Evolutionary conservation across 2,888 invertebrate genomes (phyloP), one percentile per base, ranked within the genome.

Genomic region (Andrena praecox): DNA sequence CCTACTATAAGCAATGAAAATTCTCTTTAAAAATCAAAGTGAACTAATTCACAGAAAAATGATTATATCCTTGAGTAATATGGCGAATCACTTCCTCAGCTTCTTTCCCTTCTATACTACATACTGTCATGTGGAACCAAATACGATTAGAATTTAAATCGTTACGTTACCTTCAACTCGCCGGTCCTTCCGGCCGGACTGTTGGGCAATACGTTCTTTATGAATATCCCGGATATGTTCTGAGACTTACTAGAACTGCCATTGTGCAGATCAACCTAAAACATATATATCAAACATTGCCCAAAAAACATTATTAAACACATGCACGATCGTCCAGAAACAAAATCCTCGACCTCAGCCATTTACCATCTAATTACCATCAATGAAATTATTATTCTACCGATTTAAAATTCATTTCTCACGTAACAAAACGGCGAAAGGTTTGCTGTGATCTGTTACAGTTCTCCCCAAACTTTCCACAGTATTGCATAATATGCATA

Each of bases 131-230:
- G 54, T 27, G 10, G 56, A 56, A 24, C 10, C 8, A 56, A 56
- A 56, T 24, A 56, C 52, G 52, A 31, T 50, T 27, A 6, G 52
- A 74, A 78, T 78, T 64, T 12, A 52, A 68, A 68, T 52, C 33
- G 50, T 52, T 60, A 33, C 12, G 33, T 94, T 94, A 98, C 98
- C 95, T 97, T 97, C 60, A 98, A 94, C 89, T 97, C 96, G n/a
- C 97, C 98, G 85, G 97, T 97, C 90, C 96, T 95, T 67, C 98
- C 99, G 0, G 99, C 99, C 0, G 99, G 99, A 94, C 98, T 99
- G 84, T 98, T 97, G 0, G 98, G 96, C 16, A 99, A 96, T 0
- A 99, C 99, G 91, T 98, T 98, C 94, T 99, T 99, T 92, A 99
- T 98, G 94, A 99, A 99, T 92, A 99, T 99, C 6, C 99, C 99